Evolutionary conservation across 2,888 invertebrate species (phyloP), one percentile per base, ranked within the genome.

Genomic region (Aspidiotus rigidus): DNA sequence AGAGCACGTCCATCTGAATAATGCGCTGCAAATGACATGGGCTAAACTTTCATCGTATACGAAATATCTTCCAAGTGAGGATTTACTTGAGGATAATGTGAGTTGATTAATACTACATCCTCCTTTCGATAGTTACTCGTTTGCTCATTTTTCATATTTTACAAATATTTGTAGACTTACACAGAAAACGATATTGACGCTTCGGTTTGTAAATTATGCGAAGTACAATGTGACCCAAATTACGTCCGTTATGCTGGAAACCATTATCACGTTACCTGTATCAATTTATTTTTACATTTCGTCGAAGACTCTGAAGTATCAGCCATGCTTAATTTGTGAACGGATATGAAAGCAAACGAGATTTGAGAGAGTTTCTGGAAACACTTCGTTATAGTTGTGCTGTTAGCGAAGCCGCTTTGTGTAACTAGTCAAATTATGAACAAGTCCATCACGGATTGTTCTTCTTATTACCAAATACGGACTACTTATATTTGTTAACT

Each of bases 281-380:
- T 72, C 42, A 72, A 72, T 70, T 70, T 72, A 40, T 72, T 72
- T 41, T 17, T 71, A 10, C 70, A 72, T 63, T 72, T 69, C 69
- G 71, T 72, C 67, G 67, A 72, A 42, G 64, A 63, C 54, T 63
- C 72, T 13, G 53, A 71, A 59, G 59, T 72, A 54, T 41, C 70
- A 49, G 49, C 66, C 41, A 66, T 66, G 66, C 57, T 66, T 15
- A 66, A 66, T 39, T 17, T 59, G 39, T 59, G 39, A 59, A n/a
- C 49, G 49, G 10, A 6, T 49, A 49, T 13, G n/a, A 49, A 49
- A 49, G 49, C 49, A 6, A 49, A 49, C 49, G n/a, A 3, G 10
- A n/a, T n/a, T 49, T 49, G 49, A 49, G 11, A 49, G 49, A 49
- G 28, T 28, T 28, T 28, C 28, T 28, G 28, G 28, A 28, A 28